A percentile compares a stretch with the other conserved stretches of the same genome.
Evolutionary conservation across 2,888 invertebrate species (phyloP).

Genomic region (Noctua janthe): DNA sequence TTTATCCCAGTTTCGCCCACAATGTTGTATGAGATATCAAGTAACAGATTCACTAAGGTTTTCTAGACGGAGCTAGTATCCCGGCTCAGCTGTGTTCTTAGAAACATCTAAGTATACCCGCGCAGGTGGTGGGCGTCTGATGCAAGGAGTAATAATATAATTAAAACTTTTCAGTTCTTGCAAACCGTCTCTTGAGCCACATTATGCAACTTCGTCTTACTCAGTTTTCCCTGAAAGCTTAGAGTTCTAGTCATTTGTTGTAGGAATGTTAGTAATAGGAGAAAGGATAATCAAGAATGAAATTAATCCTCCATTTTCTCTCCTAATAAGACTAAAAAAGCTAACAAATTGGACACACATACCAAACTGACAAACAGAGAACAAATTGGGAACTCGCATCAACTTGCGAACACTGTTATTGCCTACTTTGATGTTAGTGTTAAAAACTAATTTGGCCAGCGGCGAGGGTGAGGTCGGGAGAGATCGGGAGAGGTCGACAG

Average conservation of each 20-base stretch:
- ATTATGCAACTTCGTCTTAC: constrained; percentile 32
- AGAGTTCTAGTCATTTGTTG: background rate
- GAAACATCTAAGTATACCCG: constrained; percentile 10
- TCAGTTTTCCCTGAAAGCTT: background rate
- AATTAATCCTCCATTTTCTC: constrained; percentile 1
- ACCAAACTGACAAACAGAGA: constrained; percentile 42
- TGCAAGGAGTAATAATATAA: constrained; percentile 33
- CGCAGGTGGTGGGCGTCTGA: constrained; percentile 13
- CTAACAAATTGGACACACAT: constrained; percentile 30
- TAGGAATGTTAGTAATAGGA: background rate
- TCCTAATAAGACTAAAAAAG: constrained; percentile 14
- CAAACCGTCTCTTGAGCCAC: constrained; percentile 23
- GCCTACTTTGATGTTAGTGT: constrained; percentile 74
- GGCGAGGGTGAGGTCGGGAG: constrained; percentile 69
- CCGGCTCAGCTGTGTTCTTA: constrained; percentile 18
- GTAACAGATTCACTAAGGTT: constrained; percentile 12
- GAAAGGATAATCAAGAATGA: background rate
- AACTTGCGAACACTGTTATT: constrained; percentile 70
- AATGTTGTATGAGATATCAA: constrained; percentile 20
- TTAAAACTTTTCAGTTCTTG: constrained; percentile 40
- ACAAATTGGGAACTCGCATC: constrained; percentile 66
- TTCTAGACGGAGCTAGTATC: constrained; percentile 4
- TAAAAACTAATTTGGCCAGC: constrained; percentile 80
- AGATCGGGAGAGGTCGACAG: constrained; percentile 43
- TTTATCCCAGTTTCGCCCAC: constrained; percentile 25